A percentile compares a stretch with the other conserved stretches of the same genome.
phyloP scores from a whole-genome alignment of 2,797 vertebrate genomes.

The Poeciliopsis infans region DNA sequence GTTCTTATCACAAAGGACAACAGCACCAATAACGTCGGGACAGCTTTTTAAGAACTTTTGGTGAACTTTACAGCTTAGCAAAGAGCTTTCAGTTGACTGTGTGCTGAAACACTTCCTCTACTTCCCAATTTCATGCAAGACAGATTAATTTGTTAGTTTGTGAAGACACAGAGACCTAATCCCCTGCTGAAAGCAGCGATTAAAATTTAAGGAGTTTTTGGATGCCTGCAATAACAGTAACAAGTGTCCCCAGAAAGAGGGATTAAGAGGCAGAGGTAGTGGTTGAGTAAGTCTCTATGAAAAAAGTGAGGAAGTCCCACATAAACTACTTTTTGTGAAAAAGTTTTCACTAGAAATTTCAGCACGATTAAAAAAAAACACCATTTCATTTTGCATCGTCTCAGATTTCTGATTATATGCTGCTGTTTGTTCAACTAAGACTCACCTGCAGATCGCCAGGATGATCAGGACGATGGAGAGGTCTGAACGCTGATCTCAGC shows the following conservation, averaged over 20 bases:
- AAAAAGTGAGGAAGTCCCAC: not conserved
- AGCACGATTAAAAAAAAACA: not conserved
- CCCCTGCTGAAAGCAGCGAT: constrained; percentile 31
- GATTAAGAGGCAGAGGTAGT: constrained; percentile 14
- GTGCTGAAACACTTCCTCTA: constrained; percentile 24
- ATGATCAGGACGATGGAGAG: constrained; percentile 16
- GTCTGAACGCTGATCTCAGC: constrained; percentile 29
- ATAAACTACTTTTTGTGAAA: not conserved
- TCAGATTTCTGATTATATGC: not conserved
- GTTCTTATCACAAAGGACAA: constrained; percentile 4
- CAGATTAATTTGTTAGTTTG: constrained; percentile 44
- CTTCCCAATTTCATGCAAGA: constrained; percentile 32
- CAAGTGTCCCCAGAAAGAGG: constrained; percentile 14
- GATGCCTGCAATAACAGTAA: constrained; percentile 16
- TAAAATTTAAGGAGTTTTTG: constrained; percentile 23
- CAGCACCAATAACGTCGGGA: not conserved
- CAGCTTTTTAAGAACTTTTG: constrained; percentile 30
- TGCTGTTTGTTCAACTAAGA: constrained; percentile 6
- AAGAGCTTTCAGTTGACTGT: constrained; percentile 36
- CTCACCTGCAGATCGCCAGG: constrained; percentile 42
- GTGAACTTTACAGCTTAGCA: constrained; percentile 35
- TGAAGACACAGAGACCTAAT: constrained; percentile 38
- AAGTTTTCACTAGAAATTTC: not conserved
- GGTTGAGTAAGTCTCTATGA: not conserved
- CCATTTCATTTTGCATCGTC: not conserved